A percentile compares a stretch with the other conserved stretches of the same genome.
phyloP scores from a whole-genome alignment of 2,888 invertebrate species.

The Harpalus rufipes region DNA sequence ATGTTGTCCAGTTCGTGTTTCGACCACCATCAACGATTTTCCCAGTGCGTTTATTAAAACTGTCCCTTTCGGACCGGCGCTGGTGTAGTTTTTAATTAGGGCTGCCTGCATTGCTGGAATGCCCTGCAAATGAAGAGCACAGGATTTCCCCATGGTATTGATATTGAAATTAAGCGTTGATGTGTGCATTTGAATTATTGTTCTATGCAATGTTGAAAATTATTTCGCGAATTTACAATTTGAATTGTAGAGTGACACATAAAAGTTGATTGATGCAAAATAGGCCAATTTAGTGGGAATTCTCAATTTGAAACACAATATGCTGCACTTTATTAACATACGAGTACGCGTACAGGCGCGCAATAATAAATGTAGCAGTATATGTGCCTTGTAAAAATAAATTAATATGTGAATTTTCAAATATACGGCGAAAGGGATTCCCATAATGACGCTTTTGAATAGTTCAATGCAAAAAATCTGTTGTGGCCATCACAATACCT shows the following conservation, averaged over 20 bases:
- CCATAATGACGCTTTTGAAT: too few relatives aligned
- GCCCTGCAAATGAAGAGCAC: conserved; percentile 2
- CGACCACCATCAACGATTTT: not conserved
- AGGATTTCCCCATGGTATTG: conserved; percentile 26
- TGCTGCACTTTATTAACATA: conserved; percentile 6
- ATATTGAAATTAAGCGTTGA: conserved; percentile 51
- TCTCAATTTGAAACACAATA: not conserved
- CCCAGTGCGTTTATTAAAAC: not conserved
- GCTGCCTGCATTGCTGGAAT: not conserved
- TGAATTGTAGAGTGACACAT: conserved; percentile 25
- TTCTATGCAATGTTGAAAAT: conserved; percentile 45
- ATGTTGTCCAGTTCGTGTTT: not conserved
- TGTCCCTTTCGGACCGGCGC: not conserved
- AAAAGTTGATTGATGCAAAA: conserved; percentile 39
- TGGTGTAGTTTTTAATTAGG: conserved; percentile 36
- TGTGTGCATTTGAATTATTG: conserved; percentile 49
- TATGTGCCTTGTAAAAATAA: not conserved
- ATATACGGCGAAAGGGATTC: not conserved
- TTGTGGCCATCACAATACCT: too few relatives aligned
- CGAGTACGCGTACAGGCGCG: not conserved
- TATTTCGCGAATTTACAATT: conserved; percentile 31
- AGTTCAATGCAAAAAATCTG: too few relatives aligned
- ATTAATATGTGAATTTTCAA: not conserved
- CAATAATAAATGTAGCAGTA: not conserved
- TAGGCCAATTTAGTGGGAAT: conserved; percentile 16